These are phyloP conservation scores for Venturia canescens DNA, from an alignment of 1,140 invertebrate species.

Conservation along the genomic window DNA sequence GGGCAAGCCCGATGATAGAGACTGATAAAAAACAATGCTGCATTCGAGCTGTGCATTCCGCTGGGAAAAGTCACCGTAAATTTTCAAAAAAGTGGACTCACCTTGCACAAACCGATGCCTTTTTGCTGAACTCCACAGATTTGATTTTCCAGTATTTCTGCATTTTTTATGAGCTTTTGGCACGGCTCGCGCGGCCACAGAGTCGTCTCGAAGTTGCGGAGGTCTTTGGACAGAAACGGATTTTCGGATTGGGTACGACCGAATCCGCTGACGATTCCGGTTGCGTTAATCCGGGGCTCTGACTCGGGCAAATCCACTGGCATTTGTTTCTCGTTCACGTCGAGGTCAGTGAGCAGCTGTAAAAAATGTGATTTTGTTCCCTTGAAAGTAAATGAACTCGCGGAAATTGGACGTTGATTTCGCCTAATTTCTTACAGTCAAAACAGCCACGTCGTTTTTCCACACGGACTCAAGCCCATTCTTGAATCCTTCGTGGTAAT, in stretches of 20 bases:
- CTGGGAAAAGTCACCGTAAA: slow-evolving; percentile 19
- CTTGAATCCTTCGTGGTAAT: slow-evolving; percentile 47
- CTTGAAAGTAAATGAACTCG: not conserved
- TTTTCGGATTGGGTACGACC: slow-evolving; percentile 18
- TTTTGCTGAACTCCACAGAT: slow-evolving; percentile 78
- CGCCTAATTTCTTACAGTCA: slow-evolving; percentile 47
- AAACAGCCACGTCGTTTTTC: slow-evolving; percentile 54
- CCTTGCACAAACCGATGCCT: slow-evolving; percentile 77
- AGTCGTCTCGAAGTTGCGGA: not conserved
- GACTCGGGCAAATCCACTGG: slow-evolving; percentile 31
- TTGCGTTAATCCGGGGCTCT: not conserved
- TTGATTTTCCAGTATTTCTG: slow-evolving; percentile 59
- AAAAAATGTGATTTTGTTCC: not conserved
- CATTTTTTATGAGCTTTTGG: not conserved
- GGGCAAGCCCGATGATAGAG: not conserved
- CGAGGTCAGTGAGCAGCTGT: slow-evolving; percentile 39
- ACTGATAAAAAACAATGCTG: not conserved
- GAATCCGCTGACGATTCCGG: slow-evolving; percentile 44
- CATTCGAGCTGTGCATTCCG: slow-evolving; percentile 1
- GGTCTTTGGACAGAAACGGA: slow-evolving; percentile 30
- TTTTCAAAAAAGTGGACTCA: slow-evolving; percentile 59
- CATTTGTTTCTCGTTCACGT: slow-evolving; percentile 36
- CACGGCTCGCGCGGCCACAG: slow-evolving; percentile 4
- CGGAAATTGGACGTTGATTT: not conserved
- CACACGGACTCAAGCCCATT: not conserved